Evolutionary conservation across 2,113 vertebrate genomes (phyloP).

Genomic region (Psilopsiagon aurifrons): DNA sequence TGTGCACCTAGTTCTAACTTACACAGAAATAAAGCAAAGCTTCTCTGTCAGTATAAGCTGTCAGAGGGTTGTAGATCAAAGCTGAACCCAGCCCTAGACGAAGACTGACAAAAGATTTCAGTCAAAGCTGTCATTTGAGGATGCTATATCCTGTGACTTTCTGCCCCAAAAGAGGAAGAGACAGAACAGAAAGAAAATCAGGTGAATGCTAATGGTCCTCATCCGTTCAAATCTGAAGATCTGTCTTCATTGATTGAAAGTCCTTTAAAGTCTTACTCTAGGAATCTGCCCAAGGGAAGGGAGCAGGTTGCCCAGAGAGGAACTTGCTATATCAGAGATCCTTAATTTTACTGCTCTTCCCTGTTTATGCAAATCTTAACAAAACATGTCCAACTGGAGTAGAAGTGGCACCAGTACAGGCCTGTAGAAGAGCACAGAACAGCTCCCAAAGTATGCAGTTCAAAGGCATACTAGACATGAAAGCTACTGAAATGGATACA

Average conservation of each 20-base stretch:
- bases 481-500: constrained; percentile 58
- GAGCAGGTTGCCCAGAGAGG: neutral
- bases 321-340: constrained; percentile 12
- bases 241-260: constrained; percentile 5
- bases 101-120: neutral
- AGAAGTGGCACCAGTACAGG: neutral
- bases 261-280: neutral
- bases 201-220: neutral
- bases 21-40: neutral
- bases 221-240: constrained; percentile 12
- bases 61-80: neutral
- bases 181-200: neutral
- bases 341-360: constrained; percentile 20
- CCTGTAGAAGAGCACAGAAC: constrained; percentile 15
- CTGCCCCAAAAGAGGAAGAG: neutral
- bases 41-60: neutral
- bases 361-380: constrained; percentile 37
- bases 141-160: neutral
- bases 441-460: neutral
- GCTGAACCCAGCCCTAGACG: neutral
- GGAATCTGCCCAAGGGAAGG: constrained; percentile 17
- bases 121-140: neutral
- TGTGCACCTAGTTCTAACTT: neutral
- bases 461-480: constrained; percentile 42
- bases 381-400: neutral